Evolutionary conservation across 2,888 invertebrate genomes (phyloP), one percentile per base, ranked within the genome.

Genomic region (Agriopis aurantiaria): DNA sequence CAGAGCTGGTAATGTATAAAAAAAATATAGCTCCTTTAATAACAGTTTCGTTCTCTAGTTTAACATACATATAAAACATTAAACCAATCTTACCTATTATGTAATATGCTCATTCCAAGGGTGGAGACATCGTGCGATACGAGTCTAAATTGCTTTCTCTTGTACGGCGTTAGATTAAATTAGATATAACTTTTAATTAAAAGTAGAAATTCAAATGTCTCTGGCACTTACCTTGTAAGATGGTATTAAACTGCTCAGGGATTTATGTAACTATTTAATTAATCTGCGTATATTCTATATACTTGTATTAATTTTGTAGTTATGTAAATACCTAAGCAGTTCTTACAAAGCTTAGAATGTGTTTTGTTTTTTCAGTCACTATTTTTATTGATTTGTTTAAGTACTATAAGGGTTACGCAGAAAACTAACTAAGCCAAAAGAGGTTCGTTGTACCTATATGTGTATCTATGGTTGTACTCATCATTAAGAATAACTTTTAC

Each of bases 141-240:
- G 71, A 71, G 71, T 71, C 74, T 72, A 75, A 77, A 77, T 77
- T 77, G 75, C 75, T 75, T 77, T 77, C 72, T 55, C 77, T 72
- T 77, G 77, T 77, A 75, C 73, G 51, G 65, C 60, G 73, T 43
- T 72, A 74, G 73, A 74, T 74, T 75, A 74, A 75, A 75, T 75
- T 74, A 73, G 74, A 74, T 71, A 75, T 74, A 68, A 68, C 63
- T 71, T 77, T 77, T 77, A 73, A 77, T 77, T 77, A 77, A 75
- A 77, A 66, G 77, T 72, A 56, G 73, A 55, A 72, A 72, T 69
- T 69, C 17, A 60, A 60, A 69, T 56, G 56, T 64, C 53, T 63
- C 63, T 62, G 43, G 41, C 53, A 41, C 62, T 59, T 57, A 51
- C n/a, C 48, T 51, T 49, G 33, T 53, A 45, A 52, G 14, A 62